Evolutionary conservation across 2,888 invertebrate genomes (phyloP).

Genomic region (Elysia crispata): DNA sequence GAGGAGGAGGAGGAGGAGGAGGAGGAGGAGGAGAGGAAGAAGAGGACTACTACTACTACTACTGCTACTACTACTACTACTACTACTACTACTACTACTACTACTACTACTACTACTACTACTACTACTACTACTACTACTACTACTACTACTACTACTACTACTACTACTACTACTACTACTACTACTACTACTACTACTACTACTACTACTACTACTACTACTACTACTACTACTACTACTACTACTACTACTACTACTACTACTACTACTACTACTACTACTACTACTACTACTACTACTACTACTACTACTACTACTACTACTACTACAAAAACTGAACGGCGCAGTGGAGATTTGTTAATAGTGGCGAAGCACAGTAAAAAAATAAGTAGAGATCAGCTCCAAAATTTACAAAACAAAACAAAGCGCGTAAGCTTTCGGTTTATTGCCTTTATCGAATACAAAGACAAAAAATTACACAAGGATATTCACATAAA

Average conservation of each 20-base stretch:
- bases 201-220: background rate
- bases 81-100: slow-evolving; percentile 22
- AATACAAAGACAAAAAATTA: too few species aligned
- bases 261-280: slow-evolving; percentile 34
- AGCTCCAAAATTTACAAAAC: too few species aligned
- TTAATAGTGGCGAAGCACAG: background rate
- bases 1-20: too few species aligned
- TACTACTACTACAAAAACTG: background rate
- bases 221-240: slow-evolving; percentile 30
- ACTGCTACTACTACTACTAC: slow-evolving; percentile 33
- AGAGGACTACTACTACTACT: too few species aligned
- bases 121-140: slow-evolving; percentile 15
- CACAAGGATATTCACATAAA: too few species aligned
- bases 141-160: slow-evolving; percentile 30
- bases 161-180: slow-evolving; percentile 27
- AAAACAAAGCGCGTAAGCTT: too few species aligned
- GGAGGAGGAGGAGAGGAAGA: too few species aligned
- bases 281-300: slow-evolving; percentile 31
- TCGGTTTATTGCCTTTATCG: too few species aligned
- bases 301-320: slow-evolving; percentile 23
- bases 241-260: slow-evolving; percentile 36
- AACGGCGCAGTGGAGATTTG: background rate
- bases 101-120: slow-evolving; percentile 32
- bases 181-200: slow-evolving; percentile 19
- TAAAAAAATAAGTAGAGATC: too few species aligned